These are phyloP conservation scores for Nothoprocta pentlandii DNA, from an alignment of 2,113 vertebrate species.

Conservation along the genomic window DNA sequence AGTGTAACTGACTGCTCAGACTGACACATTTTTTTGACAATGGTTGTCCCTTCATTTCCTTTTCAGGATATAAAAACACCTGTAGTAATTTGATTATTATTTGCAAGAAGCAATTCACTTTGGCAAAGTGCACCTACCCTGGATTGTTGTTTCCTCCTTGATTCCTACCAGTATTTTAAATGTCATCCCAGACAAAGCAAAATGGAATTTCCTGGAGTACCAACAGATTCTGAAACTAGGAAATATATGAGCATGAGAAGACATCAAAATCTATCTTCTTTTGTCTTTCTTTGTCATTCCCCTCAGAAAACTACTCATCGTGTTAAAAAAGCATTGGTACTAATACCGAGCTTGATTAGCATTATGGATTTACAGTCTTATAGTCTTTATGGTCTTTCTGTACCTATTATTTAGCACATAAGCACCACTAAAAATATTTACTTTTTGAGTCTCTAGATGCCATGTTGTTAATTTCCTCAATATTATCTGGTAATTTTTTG, in stretches of 20 bases:
- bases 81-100: neutral
- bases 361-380: neutral
- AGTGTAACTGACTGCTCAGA: neutral
- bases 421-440: accelerated
- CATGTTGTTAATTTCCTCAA: neutral
- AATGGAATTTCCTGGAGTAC: neutral
- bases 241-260: neutral
- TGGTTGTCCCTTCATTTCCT: neutral
- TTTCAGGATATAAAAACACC: neutral
- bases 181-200: neutral
- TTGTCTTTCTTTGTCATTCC: neutral
- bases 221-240: neutral
- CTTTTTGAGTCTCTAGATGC: neutral
- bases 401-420: neutral
- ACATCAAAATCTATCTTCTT: neutral
- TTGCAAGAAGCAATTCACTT: neutral
- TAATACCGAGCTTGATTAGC: neutral
- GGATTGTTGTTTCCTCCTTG: neutral
- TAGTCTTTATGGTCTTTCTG: neutral
- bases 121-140: neutral
- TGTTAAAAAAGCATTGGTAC: neutral
- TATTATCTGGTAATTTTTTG: neutral
- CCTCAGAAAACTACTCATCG: neutral
- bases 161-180: neutral
- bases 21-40: neutral